Evolutionary conservation across 2,113 vertebrate genomes (phyloP), one percentile per base, ranked within the genome.

Genomic region (Forbesichthys papilliferus): DNA sequence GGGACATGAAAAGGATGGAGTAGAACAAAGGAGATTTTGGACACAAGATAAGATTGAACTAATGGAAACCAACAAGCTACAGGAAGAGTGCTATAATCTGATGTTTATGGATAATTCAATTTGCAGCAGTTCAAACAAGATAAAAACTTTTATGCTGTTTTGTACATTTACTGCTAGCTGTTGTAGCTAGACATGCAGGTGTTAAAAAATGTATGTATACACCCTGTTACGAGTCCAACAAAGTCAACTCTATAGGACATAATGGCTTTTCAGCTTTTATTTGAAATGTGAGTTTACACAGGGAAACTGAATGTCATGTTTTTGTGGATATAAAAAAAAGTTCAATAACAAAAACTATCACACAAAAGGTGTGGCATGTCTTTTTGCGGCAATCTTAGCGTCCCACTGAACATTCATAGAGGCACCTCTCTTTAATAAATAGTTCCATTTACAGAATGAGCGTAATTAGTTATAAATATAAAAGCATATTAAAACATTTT

Each of bases 201-300:
- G 36, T 42, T 42, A 42, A 42, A 42, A 42, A 4, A 42, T 7
- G 4, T 0, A 5, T 42, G 4, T 13, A 13, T 54, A n/a, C 6
- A 16, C 14, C 7, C 5, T 54, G 13, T n/a, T 7, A 13, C 27
- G 11, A 54, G 52, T 16, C 52, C 13, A 0, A 20, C 42, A 55
- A 77, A 56, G 12, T 9, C 64, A 0, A 66, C 9, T 47, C 8
- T 48, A 59, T 9, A 14, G 46, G 0, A 63, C 0, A 70, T 4
- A 64, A 36, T 0, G 48, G 14, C 3, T 70, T 87, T 88, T 64
- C 16, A 71, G 34, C 60, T 91, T 91, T 91, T 89, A 92, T 91
- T 93, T 92, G 89, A 93, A 94, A 92, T 91, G 91, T 93, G 90
- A 84, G 63, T 91, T 89, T 90, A 91, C 84, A 92, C 82, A 61